Evolutionary conservation across 92 coral and sea anemone genomes (phyloP), one percentile per base, ranked within the genome.

Genomic region (Blastomussa wellsi): DNA sequence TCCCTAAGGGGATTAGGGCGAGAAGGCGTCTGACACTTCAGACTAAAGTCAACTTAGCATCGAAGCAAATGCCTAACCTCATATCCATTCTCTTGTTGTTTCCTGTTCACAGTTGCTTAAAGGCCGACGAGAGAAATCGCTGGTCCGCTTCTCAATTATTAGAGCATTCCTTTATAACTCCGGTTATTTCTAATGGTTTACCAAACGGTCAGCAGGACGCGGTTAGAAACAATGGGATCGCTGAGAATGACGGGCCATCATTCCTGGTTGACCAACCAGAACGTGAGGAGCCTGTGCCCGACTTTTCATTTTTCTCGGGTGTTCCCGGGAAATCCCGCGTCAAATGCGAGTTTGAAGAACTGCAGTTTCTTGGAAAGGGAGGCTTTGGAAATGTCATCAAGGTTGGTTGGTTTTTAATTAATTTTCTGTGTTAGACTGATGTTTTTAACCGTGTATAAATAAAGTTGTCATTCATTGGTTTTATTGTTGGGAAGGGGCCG

Each of bases 311-410:
- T 87, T 94, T 92, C 80, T 86, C 97, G 67, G 95, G 96, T 36
- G 93, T 93, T 15, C 91, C 92, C 26, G 99, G 99, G 20, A 94
- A 92, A 79, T 96, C 99, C 13, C 94, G 99, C n/a, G 86, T 96
- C 24, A 94, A 93, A 72, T 90, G 92, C 76, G 99, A 96, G 53
- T 96, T 94, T 81, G 99, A 96, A 66, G 92, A 94, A 77, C 79
- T 96, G 73, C 95, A 93, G 90, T 96, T 90, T 88, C 89, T 96
- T 24, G 98, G 98, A 11, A 96, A 96, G 84, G 99, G 99, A 47
- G 99, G 98, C 2, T 96, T 96, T 91, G 99, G 99, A 13, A 92
- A 93, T 79, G 99, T 96, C 22, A 91, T 92, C 31, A 96, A 92
- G 96, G 99, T 96, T 69, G 15, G 88, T 65, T 16, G 20, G 17